phyloP scores from a whole-genome alignment of 2,888 invertebrate species.

The Portevinia maculata region DNA sequence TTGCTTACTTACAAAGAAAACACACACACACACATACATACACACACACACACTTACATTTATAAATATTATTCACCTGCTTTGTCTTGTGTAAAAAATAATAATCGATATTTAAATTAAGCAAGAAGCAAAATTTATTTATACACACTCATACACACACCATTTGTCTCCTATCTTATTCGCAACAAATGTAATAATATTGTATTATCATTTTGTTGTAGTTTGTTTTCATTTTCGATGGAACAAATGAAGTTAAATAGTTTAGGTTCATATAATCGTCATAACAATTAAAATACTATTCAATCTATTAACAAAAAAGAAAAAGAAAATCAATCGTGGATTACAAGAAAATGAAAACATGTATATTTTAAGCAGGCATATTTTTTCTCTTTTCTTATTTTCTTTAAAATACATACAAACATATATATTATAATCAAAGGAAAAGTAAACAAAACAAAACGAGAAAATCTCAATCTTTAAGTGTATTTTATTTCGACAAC shows the following conservation, averaged over 20 bases:
- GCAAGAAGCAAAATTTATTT: slow-evolving; percentile 71
- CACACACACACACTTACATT: slow-evolving; percentile 24
- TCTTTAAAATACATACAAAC: slow-evolving; percentile 61
- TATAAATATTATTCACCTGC: slow-evolving; percentile 57
- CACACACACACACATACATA: slow-evolving; percentile 22
- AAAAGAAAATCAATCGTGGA: slow-evolving; percentile 47
- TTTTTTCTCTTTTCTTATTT: slow-evolving; percentile 5
- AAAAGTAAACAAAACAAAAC: slow-evolving; percentile 59
- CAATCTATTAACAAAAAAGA: slow-evolving; percentile 43
- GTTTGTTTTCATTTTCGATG: slow-evolving; percentile 30
- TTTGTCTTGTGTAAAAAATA: slow-evolving; percentile 54
- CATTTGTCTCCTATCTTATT: slow-evolving; percentile 30
- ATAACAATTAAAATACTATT: slow-evolving; percentile 58
- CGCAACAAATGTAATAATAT: slow-evolving; percentile 2
- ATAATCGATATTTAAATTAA: slow-evolving; percentile 57
- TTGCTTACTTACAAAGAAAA: slow-evolving; percentile 48
- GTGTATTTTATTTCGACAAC: slow-evolving; percentile 65
- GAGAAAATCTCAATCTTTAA: slow-evolving; percentile 52
- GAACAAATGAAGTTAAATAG: slow-evolving; percentile 58
- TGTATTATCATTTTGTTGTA: slow-evolving; percentile 34
- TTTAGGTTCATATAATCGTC: slow-evolving; percentile 70
- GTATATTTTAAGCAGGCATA: slow-evolving; percentile 70
- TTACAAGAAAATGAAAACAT: slow-evolving; percentile 46
- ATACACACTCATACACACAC: slow-evolving; percentile 50
- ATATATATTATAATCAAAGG: slow-evolving; percentile 61